Base-by-base conservation (phyloP, 2,888 invertebrate species). In the Drosophila helvetica region DNA sequence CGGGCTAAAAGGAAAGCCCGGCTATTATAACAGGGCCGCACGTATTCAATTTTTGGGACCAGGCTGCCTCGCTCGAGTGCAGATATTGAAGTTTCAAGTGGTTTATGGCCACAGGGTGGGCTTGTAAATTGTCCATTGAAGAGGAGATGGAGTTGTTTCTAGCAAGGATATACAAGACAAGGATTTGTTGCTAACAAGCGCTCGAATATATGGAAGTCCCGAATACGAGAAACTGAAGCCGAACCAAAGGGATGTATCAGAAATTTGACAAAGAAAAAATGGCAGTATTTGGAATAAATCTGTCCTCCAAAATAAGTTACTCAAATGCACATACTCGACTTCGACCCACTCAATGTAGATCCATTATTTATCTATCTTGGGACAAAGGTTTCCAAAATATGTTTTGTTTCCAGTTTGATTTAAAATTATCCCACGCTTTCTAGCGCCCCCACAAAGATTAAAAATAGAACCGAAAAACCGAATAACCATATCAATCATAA, bases 11-110 rank as follows among this genome's bases (percentile, higher is more conserved):
- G 55, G 50, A 38, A 42, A 55, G 55, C 46, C 60, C 30, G 62
- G 51, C 66, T 69, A 56, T 71, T 63, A 61, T 54, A 62, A 38
- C 27, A 46, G 33, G 50, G 33, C 42, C 46, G 51, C 73, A 75
- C 60, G 51, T 54, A 62, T 69, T 72, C 51, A 65, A 68, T 69
- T 74, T 66, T 56, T 45, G 15, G 43, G 9, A 45, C 45, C 51
- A 15, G 38, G 30, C 52, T 46, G 50, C 59, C 57, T 19, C 53
- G 52, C 38, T 48, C 25, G 30, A 48, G 48, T 63, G 66, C 56
- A 66, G 72, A 79, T 84, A 84, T 82, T 85, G 78, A 46, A 63
- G 65, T 68, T 76, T 78, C 57, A 65, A 74, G 68, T 68, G 54
- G 60, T 56, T 70, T 74, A 73, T 62, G 50, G 69, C 45, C 43